Evolutionary conservation across 92 coral and sea anemone species (phyloP).

Genomic region (Phenganax marumi): DNA sequence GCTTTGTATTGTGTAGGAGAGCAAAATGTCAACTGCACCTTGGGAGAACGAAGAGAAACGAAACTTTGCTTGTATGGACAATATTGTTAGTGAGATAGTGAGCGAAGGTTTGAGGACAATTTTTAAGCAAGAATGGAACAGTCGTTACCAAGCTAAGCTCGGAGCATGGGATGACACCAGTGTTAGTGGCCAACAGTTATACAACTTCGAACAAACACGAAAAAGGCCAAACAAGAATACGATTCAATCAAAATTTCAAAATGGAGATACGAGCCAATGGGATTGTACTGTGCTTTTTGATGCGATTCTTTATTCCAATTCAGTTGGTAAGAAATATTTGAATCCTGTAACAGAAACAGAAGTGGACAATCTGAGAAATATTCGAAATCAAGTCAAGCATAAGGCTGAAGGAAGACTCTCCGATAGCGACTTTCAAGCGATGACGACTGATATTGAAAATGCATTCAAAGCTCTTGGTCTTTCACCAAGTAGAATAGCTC

Average conservation of each 20-base stretch:
- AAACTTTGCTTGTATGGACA: too few relatives aligned
- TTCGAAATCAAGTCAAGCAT: background rate
- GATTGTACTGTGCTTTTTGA: too few relatives aligned
- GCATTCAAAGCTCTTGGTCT: conserved; percentile 16
- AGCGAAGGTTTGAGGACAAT: too few relatives aligned
- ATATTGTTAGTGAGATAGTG: too few relatives aligned
- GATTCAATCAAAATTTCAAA: background rate
- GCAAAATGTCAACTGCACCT: too few relatives aligned
- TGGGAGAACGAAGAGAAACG: too few relatives aligned
- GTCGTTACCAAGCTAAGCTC: too few relatives aligned
- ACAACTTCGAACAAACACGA: background rate
- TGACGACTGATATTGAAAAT: background rate
- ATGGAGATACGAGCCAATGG: too few relatives aligned
- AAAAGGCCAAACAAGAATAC: background rate
- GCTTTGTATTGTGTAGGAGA: too few relatives aligned
- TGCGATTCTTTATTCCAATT: background rate
- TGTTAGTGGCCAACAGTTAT: background rate
- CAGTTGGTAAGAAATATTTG: background rate
- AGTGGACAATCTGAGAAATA: background rate
- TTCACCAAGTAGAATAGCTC: background rate
- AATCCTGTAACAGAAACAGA: background rate
- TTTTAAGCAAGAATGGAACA: too few relatives aligned
- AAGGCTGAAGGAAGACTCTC: background rate
- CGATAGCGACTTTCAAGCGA: background rate
- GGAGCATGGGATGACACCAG: conserved; percentile 17